These are phyloP conservation scores for Pyrocephalus nanus DNA, from an alignment of 2,797 vertebrate species.

Conservation along the genomic window DNA sequence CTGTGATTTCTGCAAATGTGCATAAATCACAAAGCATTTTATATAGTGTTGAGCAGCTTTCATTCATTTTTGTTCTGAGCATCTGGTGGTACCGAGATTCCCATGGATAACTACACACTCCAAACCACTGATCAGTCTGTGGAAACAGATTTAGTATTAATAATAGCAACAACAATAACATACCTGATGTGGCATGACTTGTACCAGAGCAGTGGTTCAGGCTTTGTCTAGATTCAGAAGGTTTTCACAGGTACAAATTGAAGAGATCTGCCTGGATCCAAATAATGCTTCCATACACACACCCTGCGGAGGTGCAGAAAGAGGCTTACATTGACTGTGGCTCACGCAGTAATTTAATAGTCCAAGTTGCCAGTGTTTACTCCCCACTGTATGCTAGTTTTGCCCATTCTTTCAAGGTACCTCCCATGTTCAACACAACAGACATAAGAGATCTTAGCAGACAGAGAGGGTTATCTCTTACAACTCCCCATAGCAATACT, in stretches of 20 bases:
- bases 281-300: not conserved
- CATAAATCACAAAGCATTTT: not conserved
- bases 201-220: not conserved
- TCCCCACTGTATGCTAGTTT: not conserved
- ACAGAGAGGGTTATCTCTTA: not conserved
- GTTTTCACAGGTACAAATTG: not conserved
- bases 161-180: not conserved
- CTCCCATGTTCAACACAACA: not conserved
- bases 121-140: accelerated
- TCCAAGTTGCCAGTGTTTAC: not conserved
- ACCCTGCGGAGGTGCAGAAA: not conserved
- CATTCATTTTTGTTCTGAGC: not conserved
- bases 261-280: not conserved
- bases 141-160: not conserved
- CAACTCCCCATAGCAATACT: not conserved
- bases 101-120: not conserved
- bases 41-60: not conserved
- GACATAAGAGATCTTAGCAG: not conserved
- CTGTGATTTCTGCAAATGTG: not conserved
- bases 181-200: not conserved
- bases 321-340: not conserved
- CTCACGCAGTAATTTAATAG: not conserved
- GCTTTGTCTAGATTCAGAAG: not conserved
- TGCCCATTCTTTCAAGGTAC: not conserved
- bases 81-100: not conserved